Base-by-base conservation (phyloP, 2,888 invertebrate species). In the Smittia sp. region DNA sequence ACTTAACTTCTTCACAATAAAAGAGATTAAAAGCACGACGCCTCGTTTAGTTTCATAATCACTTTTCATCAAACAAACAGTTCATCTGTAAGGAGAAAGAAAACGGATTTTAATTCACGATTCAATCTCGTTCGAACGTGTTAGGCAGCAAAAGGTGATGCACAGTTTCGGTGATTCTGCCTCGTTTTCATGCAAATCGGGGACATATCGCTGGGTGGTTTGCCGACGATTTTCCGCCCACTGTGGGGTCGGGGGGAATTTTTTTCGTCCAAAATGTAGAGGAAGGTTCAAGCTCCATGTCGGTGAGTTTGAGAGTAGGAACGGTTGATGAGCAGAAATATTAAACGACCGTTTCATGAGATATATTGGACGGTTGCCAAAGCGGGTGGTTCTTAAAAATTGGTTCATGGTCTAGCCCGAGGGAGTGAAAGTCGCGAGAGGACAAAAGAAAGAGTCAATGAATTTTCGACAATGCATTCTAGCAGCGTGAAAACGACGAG, bases 51-150 rank as follows among this genome's bases (percentile, higher is more conserved):
- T 58, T 58, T 58, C 22, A 58, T n/a, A 4, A 58, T 58, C 58
- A 22, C 22, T 58, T 58, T 58, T 58, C 18, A 58, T 22, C 3
- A 58, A 58, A 46, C 11, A 46, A 58, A 58, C 18, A 58, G 58
- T 58, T 58, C 18, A 58, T 58, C 58, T 58, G 58, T 13, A n/a
- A n/a, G 66, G 38, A n/a, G 24, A 68, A 38, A 67, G 38, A 67
- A 20, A 46, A 69, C 27, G 25, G 4, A 27, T 20, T 25, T 27
- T 63, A 63, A 63, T 63, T 63, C 27, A 67, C 67, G 22, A 69
- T 69, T 67, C 27, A 15, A 27, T 69, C 24, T 67, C 24, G 52
- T 27, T 46, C 18, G 13, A 67, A 65, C n/a, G n/a, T n/a, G n/a
- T n/a, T n/a, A n/a, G n/a, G 32, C 67, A 38, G 67, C 54, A 52